phyloP scores from a whole-genome alignment of 2,113 vertebrate genomes.

The Mirounga angustirostris region DNA sequence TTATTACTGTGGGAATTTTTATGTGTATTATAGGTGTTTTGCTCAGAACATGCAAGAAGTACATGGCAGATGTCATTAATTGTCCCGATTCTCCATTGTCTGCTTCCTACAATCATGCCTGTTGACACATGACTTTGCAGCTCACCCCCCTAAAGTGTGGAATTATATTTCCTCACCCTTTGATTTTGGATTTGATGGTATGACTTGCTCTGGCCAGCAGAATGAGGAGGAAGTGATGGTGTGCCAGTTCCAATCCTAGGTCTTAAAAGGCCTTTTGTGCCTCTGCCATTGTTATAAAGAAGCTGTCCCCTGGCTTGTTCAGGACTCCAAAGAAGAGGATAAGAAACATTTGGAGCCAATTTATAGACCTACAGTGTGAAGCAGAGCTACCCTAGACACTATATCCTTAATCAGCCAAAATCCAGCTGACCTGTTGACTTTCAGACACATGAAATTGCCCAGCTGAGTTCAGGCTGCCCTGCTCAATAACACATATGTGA shows the following conservation, averaged over 20 bases:
- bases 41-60: not conserved
- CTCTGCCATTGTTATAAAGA: not conserved
- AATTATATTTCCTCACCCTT: not conserved
- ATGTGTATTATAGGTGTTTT: not conserved
- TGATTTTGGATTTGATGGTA: not conserved
- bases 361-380: not conserved
- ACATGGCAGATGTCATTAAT: not conserved
- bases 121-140: slow-evolving; percentile 11
- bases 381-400: not conserved
- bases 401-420: not conserved
- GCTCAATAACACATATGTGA: not conserved
- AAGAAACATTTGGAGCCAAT: not conserved
- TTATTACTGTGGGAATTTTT: not conserved
- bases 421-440: not conserved
- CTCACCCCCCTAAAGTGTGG: not conserved
- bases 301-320: not conserved
- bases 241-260: not conserved
- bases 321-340: not conserved
- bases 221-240: not conserved
- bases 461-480: not conserved
- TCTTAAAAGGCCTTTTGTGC: not conserved
- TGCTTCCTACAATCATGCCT: not conserved
- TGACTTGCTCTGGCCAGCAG: not conserved
- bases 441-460: not conserved
- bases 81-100: not conserved